phyloP scores from a whole-genome alignment of 2,888 invertebrate genomes.

The Gasteruption jaculator region DNA sequence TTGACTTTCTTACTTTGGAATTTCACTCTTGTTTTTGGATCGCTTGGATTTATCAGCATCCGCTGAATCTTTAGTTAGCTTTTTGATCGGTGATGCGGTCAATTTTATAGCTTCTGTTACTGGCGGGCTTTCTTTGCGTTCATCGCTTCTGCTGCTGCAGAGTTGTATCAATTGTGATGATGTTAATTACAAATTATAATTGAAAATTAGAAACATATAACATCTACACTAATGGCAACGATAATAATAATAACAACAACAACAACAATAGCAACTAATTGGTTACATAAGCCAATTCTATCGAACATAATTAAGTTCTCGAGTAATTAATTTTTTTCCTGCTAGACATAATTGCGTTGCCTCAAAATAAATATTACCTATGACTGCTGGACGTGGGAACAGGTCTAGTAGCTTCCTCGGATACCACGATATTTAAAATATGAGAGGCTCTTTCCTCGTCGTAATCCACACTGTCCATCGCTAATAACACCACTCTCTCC shows the following conservation, averaged over 20 bases:
- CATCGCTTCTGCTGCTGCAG: constrained; percentile 42
- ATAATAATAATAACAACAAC: too few relatives aligned
- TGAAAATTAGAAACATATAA: too few relatives aligned
- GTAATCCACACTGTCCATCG: constrained; percentile 83
- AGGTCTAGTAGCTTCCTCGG: constrained; percentile 59
- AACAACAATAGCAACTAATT: too few relatives aligned
- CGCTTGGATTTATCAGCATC: constrained; percentile 47
- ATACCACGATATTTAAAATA: constrained; percentile 69
- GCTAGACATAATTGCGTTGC: too few relatives aligned
- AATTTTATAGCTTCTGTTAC: constrained; percentile 46
- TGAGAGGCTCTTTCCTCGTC: constrained; percentile 77
- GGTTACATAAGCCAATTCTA: too few relatives aligned
- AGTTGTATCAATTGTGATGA: constrained; percentile 1
- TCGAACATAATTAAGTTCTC: too few relatives aligned
- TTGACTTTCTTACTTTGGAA: constrained; percentile 45
- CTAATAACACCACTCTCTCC: constrained; percentile 77
- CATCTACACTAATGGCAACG: too few relatives aligned
- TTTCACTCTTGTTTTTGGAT: constrained; percentile 49
- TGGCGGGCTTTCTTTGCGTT: constrained; percentile 45
- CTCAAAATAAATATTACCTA: constrained; percentile 32
- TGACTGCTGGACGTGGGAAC: constrained; percentile 43
- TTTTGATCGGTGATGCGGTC: constrained; percentile 46
- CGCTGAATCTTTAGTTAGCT: constrained; percentile 34
- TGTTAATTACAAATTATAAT: too few relatives aligned
- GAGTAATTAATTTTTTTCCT: too few relatives aligned